Evolutionary conservation across 2,888 invertebrate genomes (phyloP), one percentile per base, ranked within the genome.

Genomic region (Sepiola atlantica): DNA sequence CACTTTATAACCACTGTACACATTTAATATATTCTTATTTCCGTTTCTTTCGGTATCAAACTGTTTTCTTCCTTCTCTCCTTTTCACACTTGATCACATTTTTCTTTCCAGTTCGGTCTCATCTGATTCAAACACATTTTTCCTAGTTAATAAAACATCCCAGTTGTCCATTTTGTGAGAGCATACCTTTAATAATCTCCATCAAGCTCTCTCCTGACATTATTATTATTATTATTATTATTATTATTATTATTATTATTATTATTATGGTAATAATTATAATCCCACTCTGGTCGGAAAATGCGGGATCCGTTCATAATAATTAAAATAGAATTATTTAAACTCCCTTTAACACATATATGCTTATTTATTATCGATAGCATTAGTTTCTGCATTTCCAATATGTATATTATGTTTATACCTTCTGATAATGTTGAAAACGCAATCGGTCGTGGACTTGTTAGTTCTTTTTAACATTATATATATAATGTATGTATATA

Each of bases 51-150:
- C n/a, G 24, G 16, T n/a, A 14, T 32, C 77, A 14, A 77, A 77
- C 77, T 77, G 77, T 77, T 77, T n/a, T 77, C 77, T 77, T 77
- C 32, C n/a, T 77, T 77, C 77, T 77, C 77, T 77, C 77, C 32
- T 77, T 77, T 77, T 77, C 77, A 32, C 32, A 77, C n/a, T 77
- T 77, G 28, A n/a, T 77, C n/a, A n/a, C 12, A 8, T 77, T 77
- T 77, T 77, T 77, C 28, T 77, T n/a, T 77, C 28, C 1, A 28
- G 14, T 77, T 77, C n/a, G 16, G 32, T 77, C 77, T 77, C n/a
- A n/a, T 32, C 32, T 77, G 77, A 77, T 77, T 77, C n/a, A 45
- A 45, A 45, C 45, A 45, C 45, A 45, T 4, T 77, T 77, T 16
- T n/a, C 21, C 28, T 28, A 28, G 0, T 8, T 45, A 45, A 45